These are phyloP conservation scores for Nasonia vitripennis DNA, from an alignment of 1,140 invertebrate species.

Conservation along the genomic window DNA sequence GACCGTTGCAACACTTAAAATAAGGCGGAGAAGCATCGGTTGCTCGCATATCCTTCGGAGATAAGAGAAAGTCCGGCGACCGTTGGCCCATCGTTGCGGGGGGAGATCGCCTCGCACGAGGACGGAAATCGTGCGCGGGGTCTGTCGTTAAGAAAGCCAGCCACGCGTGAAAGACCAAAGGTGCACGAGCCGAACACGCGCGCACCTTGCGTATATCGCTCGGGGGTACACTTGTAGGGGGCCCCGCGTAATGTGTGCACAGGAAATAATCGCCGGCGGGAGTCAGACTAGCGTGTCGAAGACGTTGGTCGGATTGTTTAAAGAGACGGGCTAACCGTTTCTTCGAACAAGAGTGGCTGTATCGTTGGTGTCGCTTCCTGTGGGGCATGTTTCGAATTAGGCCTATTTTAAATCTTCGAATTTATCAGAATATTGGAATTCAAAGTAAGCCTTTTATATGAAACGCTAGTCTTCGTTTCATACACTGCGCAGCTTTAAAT, in stretches of 20 bases:
- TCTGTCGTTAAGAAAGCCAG: slow-evolving; percentile 60
- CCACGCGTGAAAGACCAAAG: slow-evolving; percentile 57
- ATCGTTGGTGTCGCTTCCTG: neutral
- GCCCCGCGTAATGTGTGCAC: slow-evolving; percentile 12
- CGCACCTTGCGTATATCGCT: slow-evolving; percentile 35
- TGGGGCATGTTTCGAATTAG: no score
- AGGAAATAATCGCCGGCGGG: slow-evolving; percentile 38
- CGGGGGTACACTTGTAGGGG: slow-evolving; percentile 63
- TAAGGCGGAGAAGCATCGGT: slow-evolving; percentile 46
- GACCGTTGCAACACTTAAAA: slow-evolving; percentile 30
- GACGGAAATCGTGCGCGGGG: slow-evolving; percentile 47
- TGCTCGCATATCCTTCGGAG: neutral
- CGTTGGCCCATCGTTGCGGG: slow-evolving; percentile 12
- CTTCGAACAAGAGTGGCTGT: neutral
- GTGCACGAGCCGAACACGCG: slow-evolving; percentile 14
- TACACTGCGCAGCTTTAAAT: no score
- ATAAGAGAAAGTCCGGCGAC: neutral
- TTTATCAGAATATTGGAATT: no score
- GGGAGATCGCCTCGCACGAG: neutral
- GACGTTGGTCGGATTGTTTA: slow-evolving; percentile 62
- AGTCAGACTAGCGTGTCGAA: slow-evolving; percentile 56
- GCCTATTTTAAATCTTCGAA: no score
- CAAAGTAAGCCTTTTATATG: no score
- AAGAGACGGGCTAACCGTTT: slow-evolving; percentile 50
- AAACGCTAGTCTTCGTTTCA: no score